Base-by-base conservation (phyloP, 2,113 vertebrate species). In the Nanorana parkeri region DNA sequence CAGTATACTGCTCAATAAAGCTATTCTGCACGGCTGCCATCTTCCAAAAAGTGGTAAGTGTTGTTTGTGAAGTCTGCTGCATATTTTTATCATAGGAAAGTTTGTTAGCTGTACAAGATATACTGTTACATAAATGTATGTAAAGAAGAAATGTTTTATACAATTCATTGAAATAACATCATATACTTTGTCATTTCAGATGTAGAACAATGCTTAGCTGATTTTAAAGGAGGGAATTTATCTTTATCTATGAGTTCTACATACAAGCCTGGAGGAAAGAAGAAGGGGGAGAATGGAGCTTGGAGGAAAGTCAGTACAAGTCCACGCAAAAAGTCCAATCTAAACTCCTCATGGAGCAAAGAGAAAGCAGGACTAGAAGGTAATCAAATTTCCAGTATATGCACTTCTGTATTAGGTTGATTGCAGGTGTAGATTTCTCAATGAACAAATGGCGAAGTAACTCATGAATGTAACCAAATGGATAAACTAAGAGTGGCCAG, bases 1-100 rank as follows among this genome's bases (percentile, higher is more conserved):
- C 88, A 97, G 96, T 88, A 98, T 99, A 91, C 87, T 99, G 88
- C 91, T 98, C 77, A 98, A 97, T 87, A 97, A 98, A 90, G 96
- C 97, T 1, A 91, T 99, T 77, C 88, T 98, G 64, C 94, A 92
- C 54, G 95, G 94, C 86, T 98, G 97, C 86, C 96, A 96, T 54
- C 94, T 99, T 64, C 91, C 95, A 56, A 94, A 92, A 85, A 88
- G 94, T 91, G 97, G 97, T 99, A 89, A 81, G 8, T 28, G 26
- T 20, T 7, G 47, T 3, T 26, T 29, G 1, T 73, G 29, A n/a
- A 10, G 15, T 28, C 26, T 19, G 23, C 20, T 20, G 6, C 23
- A 28, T 24, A 47, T n/a, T 20, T 41, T 41, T 32, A 3, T 32
- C 29, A 32, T 32, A 32, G 29, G 29, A 32, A 32, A 32, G 29